Conservation (phyloP, 2,888 invertebrate species). For the Autographa pulchrina region DNA sequence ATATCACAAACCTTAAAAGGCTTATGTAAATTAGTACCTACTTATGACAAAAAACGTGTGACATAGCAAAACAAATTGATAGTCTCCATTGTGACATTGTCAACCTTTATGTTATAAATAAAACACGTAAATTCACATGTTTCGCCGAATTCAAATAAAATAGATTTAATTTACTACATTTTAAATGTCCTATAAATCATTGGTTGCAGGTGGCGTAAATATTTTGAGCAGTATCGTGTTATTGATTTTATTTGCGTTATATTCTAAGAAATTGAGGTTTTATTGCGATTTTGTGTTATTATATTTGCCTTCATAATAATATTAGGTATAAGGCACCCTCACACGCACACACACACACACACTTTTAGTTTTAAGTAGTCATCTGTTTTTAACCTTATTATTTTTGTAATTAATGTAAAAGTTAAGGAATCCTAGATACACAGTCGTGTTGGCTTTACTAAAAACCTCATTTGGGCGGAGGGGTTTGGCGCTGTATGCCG, state of each 20-base stretch:
- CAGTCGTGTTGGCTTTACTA: no score
- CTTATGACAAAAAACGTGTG: slow-evolving; percentile 23
- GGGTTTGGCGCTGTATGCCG: no score
- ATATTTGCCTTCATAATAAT: not conserved
- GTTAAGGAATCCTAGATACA: no score
- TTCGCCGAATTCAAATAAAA: slow-evolving; percentile 55
- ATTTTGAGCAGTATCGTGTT: slow-evolving; percentile 6
- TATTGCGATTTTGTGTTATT: slow-evolving; percentile 17
- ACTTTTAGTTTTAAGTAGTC: no score
- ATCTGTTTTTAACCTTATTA: no score
- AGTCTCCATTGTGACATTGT: slow-evolving; percentile 44
- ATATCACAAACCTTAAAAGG: not conserved
- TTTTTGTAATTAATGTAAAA: no score
- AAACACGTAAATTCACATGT: slow-evolving; percentile 62
- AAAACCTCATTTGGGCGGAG: no score
- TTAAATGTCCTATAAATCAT: slow-evolving; percentile 55
- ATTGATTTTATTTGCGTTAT: slow-evolving; percentile 7
- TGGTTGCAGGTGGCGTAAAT: slow-evolving; percentile 18
- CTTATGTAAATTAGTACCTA: slow-evolving; percentile 3
- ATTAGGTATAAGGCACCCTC: no score
- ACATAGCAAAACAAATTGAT: slow-evolving; percentile 47
- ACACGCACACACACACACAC: no score
- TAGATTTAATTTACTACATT: slow-evolving; percentile 39
- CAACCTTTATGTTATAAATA: slow-evolving; percentile 42
- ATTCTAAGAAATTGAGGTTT: slow-evolving; percentile 36